These are phyloP conservation scores for Ennomos quercinarius DNA, from an alignment of 2,888 invertebrate species.

Conservation along the genomic window DNA sequence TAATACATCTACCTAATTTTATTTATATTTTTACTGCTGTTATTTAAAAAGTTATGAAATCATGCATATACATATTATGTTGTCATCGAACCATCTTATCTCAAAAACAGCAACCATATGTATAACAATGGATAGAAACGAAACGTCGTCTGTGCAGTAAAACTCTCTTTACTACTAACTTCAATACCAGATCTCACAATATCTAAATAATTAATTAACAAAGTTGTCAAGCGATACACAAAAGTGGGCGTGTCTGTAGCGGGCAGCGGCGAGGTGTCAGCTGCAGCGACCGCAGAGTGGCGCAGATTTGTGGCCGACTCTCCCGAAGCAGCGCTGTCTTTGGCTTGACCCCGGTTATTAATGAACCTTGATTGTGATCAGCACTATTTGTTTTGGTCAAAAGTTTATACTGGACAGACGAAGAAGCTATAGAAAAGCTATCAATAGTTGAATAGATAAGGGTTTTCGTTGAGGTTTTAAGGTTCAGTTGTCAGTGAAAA, in stretches of 20 bases:
- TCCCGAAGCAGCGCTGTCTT: conserved; percentile 59
- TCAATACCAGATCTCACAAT: conserved; percentile 17
- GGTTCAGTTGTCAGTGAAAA: too few species aligned
- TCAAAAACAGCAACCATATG: too few species aligned
- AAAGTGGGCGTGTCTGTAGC: conserved; percentile 69
- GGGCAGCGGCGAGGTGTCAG: conserved; percentile 68
- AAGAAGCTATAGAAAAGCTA: background rate
- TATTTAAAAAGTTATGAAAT: too few species aligned
- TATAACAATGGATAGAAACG: too few species aligned
- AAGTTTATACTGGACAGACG: conserved; percentile 8
- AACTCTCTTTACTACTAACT: conserved; percentile 1
- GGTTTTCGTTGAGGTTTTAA: background rate
- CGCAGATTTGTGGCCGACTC: conserved; percentile 80
- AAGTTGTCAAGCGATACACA: conserved; percentile 71
- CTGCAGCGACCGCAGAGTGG: conserved; percentile 58
- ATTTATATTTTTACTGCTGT: too few species aligned
- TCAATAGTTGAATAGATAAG: too few species aligned
- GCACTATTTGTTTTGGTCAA: conserved; percentile 24
- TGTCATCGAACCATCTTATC: too few species aligned
- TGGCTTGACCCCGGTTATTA: conserved; percentile 61
- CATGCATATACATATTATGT: too few species aligned
- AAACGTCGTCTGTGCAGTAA: too few species aligned
- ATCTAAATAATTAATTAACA: conserved; percentile 61
- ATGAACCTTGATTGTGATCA: conserved; percentile 54
- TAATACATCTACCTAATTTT: too few species aligned